phyloP scores from a whole-genome alignment of 1,140 invertebrate genomes.

The Heterodera schachtii region DNA sequence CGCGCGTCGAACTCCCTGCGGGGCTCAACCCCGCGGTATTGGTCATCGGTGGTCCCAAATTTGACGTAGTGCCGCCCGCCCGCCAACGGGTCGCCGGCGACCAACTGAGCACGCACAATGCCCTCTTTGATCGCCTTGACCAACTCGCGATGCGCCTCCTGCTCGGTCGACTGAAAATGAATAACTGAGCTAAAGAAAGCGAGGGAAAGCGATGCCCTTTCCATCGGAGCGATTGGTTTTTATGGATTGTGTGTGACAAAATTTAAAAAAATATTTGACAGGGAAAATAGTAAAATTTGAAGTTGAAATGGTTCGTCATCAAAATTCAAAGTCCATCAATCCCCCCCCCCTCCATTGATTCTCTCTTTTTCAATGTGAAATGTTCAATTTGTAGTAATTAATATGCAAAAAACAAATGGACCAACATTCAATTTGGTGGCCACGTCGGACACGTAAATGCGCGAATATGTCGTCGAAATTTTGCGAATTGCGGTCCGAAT shows the following conservation, averaged over 20 bases:
- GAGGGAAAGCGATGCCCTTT: no score
- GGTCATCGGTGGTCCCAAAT: constrained; percentile 73
- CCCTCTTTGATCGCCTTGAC: constrained; percentile 99
- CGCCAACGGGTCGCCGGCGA: constrained; percentile 71
- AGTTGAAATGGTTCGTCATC: no score
- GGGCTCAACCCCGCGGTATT: constrained; percentile 91
- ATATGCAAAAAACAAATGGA: neutral
- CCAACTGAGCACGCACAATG: constrained; percentile 91
- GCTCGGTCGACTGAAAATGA: constrained; percentile 75
- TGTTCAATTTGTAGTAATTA: no score
- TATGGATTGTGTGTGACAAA: no score
- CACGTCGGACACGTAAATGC: constrained; percentile 91
- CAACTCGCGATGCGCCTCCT: constrained; percentile 98
- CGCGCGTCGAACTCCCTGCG: constrained; percentile 94
- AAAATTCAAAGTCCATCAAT: no score
- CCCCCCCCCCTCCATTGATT: no score
- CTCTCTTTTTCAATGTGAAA: no score
- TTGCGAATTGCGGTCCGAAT: constrained; percentile 97
- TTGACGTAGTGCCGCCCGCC: constrained; percentile 91
- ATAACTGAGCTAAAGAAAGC: neutral
- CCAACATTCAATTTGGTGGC: constrained; percentile 80
- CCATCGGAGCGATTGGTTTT: no score
- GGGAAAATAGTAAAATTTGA: no score
- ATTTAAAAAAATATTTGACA: no score
- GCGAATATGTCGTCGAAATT: constrained; percentile 92